Evolutionary conservation across 2,888 invertebrate genomes (phyloP).

Genomic region (Odiellus spinosus): DNA sequence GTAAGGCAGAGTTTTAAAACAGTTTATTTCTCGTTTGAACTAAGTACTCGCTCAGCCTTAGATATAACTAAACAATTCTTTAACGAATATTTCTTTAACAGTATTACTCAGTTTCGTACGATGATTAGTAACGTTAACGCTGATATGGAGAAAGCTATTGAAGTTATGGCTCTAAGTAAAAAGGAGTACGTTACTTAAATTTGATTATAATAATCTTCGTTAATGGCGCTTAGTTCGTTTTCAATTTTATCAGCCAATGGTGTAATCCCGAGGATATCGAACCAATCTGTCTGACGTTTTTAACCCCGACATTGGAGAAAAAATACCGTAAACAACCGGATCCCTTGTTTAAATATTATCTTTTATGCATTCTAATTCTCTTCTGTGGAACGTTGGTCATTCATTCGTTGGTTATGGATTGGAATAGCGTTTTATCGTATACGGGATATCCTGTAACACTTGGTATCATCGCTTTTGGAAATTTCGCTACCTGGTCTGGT

Average conservation of each 20-base stretch:
- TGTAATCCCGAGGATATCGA: conserved; percentile 32
- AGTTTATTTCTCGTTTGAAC: too few species aligned
- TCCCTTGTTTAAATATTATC: conserved; percentile 67
- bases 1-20: too few species aligned
- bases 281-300: conserved; percentile 46
- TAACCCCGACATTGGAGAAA: conserved; percentile 46
- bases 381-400: conserved; percentile 40
- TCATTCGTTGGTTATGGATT: conserved; percentile 41
- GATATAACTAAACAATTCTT: too few species aligned
- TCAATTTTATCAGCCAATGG: conserved; percentile 21
- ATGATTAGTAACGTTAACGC: conserved; percentile 39
- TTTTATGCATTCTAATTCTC: conserved; percentile 43
- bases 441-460: conserved; percentile 6
- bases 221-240: not conserved
- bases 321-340: conserved; percentile 58
- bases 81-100: too few species aligned
- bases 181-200: conserved; percentile 43
- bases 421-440: conserved; percentile 26
- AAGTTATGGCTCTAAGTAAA: conserved; percentile 67
- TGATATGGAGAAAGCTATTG: conserved; percentile 62
- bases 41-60: too few species aligned
- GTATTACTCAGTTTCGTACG: conserved; percentile 21
- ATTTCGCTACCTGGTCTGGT: conserved; percentile 49
- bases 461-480: conserved; percentile 6
- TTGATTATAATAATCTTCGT: too few species aligned